Base-by-base conservation (phyloP, 2,113 vertebrate genomes). In the Sinocyclocheilus anshuiensis region DNA sequence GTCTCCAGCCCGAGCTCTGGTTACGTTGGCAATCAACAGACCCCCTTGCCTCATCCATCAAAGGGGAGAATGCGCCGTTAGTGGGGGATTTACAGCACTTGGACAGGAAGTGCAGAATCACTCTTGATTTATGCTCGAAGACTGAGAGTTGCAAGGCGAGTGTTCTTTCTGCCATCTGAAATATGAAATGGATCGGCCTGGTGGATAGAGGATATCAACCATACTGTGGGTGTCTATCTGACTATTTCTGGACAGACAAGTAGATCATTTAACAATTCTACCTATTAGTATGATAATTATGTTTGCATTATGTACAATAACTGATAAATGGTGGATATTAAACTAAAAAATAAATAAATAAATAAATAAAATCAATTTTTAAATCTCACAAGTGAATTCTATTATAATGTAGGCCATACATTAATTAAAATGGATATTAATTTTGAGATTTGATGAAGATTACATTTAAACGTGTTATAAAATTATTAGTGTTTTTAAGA, bases 81-180 rank as follows among this genome's bases (percentile, higher is more conserved):
- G 92, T 79, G 88, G 89, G 89, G 89, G 93, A 95, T 94, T 93
- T 93, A 94, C 93, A 92, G 90, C 92, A 91, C 88, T 87, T 75
- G 78, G 91, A 87, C 85, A 91, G 93, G 92, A 92, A 92, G 92
- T 91, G 92, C 89, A 93, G 92, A 95, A 95, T 95, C 93, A 94
- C 88, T 89, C 78, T 90, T 92, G 94, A 95, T 94, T 94, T 94
- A 94, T 94, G 93, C 90, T 89, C 86, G 55, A 69, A 81, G 90
- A 92, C 89, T 87, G 89, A 83, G 89, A 83, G 89, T 89, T 90
- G 91, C 92, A 88, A 89, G 92, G 88, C 87, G 77, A 91, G 67
- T 72, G 33, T 84, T 87, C 84, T 83, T 76, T 89, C 91, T 93
- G 92, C 92, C 92, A 79, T 74, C 67, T 76, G 87, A 90, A 69